Evolutionary conservation across 1,140 invertebrate genomes (phyloP).

Genomic region (Wasmannia auropunctata): DNA sequence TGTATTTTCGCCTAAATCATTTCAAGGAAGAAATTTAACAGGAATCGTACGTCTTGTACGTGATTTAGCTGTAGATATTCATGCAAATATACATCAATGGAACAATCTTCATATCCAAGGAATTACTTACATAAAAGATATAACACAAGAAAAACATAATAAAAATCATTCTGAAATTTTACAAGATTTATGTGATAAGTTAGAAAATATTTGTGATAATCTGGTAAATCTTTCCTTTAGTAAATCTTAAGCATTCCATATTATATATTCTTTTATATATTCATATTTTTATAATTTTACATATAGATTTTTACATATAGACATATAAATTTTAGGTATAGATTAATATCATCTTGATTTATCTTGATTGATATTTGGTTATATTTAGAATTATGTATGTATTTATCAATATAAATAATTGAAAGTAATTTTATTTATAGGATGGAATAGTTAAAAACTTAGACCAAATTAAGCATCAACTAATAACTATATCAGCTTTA

Average conservation of each 20-base stretch:
- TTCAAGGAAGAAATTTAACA: conserved; percentile 76
- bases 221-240: conserved; percentile 64
- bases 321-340: too few relatives aligned
- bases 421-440: conserved; percentile 63
- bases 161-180: conserved; percentile 67
- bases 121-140: conserved; percentile 71
- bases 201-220: conserved; percentile 73
- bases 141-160: conserved; percentile 70
- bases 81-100: conserved; percentile 79
- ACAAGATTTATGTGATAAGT: conserved; percentile 73
- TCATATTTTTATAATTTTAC: not conserved
- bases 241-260: not conserved
- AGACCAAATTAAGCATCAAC: conserved; percentile 63
- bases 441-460: conserved; percentile 74
- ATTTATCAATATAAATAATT: conserved; percentile 14
- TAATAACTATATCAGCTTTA: conserved; percentile 66
- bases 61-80: conserved; percentile 77
- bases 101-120: conserved; percentile 75
- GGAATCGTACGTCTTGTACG: conserved; percentile 75
- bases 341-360: not conserved
- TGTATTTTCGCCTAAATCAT: conserved; percentile 17
- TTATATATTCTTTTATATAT: not conserved
- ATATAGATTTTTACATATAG: too few relatives aligned
- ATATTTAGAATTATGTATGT: not conserved
- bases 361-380: not conserved